These are phyloP conservation scores for Galeopsomyia nigrocyanea DNA, from an alignment of 2,888 invertebrate species.

Conservation along the genomic window DNA sequence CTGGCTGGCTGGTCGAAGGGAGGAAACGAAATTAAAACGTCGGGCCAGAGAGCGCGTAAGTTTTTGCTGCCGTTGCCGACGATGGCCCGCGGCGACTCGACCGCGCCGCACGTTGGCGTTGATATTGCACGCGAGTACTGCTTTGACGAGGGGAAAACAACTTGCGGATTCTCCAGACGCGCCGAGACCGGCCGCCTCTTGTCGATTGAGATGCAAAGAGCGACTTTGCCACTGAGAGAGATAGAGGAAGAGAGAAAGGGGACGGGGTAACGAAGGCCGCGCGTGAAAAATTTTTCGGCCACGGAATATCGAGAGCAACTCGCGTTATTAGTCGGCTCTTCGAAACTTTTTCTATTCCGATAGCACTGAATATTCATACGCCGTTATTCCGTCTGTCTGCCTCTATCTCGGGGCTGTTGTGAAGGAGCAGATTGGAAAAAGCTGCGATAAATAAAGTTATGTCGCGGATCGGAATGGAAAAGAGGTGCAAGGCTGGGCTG, in stretches of 20 bases:
- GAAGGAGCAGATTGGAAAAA: constrained; percentile 2
- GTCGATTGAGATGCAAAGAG: constrained; percentile 33
- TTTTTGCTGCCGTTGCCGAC: constrained; percentile 37
- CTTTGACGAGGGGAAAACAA: constrained; percentile 58
- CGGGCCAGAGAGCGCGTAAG: constrained; percentile 46
- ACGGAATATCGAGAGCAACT: background rate
- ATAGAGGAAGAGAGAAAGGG: too few relatives aligned
- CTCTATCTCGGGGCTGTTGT: background rate
- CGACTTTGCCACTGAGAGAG: background rate
- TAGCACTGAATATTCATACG: constrained; percentile 19
- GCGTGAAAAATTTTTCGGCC: constrained; percentile 25
- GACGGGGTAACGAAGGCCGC: background rate
- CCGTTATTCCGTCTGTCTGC: background rate
- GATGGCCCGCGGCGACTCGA: constrained; percentile 57
- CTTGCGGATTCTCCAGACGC: constrained; percentile 55
- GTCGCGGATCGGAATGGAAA: background rate
- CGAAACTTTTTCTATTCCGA: constrained; percentile 11
- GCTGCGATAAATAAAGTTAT: background rate
- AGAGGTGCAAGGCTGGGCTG: background rate
- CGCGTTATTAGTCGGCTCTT: too few relatives aligned
- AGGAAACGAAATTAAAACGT: constrained; percentile 65
- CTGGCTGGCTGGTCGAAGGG: constrained; percentile 26
- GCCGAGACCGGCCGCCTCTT: background rate
- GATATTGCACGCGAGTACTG: constrained; percentile 58
- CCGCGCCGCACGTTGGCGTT: constrained; percentile 54